Evolutionary conservation across 1,140 invertebrate species (phyloP).

Genomic region (Gerris buenoi): DNA sequence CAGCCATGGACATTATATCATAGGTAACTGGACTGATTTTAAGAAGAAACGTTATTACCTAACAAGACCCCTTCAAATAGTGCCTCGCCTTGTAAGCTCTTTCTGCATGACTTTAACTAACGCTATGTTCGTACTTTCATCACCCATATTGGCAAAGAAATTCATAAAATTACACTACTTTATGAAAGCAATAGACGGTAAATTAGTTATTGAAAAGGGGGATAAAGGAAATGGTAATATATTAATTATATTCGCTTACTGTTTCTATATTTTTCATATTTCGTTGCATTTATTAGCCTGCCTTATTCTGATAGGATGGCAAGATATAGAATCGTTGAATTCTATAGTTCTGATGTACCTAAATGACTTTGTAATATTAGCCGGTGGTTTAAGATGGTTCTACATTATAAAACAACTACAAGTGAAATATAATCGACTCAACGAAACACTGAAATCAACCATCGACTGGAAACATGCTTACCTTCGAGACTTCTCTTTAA

Average conservation of each 20-base stretch:
- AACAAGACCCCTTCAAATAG: background rate
- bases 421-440: background rate
- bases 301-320: background rate
- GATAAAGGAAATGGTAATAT: background rate
- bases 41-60: background rate
- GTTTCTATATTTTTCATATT: background rate
- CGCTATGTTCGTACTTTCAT: background rate
- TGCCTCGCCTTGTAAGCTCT: background rate
- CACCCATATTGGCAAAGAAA: background rate
- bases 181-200: background rate
- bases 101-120: background rate
- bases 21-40: background rate
- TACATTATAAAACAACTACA: background rate
- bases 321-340: background rate
- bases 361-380: background rate
- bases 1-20: background rate
- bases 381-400: background rate
- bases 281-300: background rate
- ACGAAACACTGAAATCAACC: background rate
- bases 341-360: background rate
- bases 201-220: background rate
- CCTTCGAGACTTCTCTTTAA: background rate
- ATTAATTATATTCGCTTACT: background rate
- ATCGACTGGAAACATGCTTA: background rate
- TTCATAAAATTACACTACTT: background rate